phyloP scores from a whole-genome alignment of 2,888 invertebrate genomes.

The Cheilosia impressa region DNA sequence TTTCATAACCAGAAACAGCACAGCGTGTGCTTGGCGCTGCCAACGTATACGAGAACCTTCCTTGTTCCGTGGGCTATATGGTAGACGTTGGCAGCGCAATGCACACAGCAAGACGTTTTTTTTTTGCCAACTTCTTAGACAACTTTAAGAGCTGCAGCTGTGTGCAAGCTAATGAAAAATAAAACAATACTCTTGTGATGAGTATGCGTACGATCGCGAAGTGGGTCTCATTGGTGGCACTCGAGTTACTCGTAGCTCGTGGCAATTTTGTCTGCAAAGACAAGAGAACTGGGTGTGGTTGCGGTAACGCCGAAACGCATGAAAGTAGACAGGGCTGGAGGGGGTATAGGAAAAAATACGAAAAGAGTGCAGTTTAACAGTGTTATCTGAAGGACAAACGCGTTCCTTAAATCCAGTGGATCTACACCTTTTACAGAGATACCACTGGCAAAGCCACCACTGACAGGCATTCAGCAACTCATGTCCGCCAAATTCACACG shows the following conservation, averaged over 20 bases:
- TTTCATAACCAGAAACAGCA: slow-evolving; percentile 47
- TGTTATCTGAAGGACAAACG: too few species aligned
- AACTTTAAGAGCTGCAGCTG: slow-evolving; percentile 46
- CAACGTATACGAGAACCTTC: slow-evolving; percentile 15
- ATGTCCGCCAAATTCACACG: too few species aligned
- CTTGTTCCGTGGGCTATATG: slow-evolving; percentile 45
- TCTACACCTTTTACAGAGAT: too few species aligned
- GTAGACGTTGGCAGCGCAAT: background rate
- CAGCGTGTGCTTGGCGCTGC: slow-evolving; percentile 33
- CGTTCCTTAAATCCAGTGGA: too few species aligned
- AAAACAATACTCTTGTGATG: slow-evolving; percentile 10
- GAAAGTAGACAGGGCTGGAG: too few species aligned
- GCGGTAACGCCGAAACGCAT: background rate
- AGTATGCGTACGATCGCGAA: slow-evolving; percentile 36
- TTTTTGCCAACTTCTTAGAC: slow-evolving; percentile 50
- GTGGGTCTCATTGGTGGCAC: slow-evolving; percentile 10
- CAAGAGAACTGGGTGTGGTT: slow-evolving; percentile 23
- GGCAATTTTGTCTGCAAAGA: background rate
- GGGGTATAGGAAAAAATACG: too few species aligned
- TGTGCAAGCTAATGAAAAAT: slow-evolving; percentile 32
- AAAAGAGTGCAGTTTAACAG: too few species aligned
- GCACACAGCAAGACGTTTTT: slow-evolving; percentile 23
- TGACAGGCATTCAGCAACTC: too few species aligned
- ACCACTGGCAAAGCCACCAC: too few species aligned
- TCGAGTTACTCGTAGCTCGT: background rate